Conservation (phyloP, 2,888 invertebrate genomes). For the Hypena proboscidalis region DNA sequence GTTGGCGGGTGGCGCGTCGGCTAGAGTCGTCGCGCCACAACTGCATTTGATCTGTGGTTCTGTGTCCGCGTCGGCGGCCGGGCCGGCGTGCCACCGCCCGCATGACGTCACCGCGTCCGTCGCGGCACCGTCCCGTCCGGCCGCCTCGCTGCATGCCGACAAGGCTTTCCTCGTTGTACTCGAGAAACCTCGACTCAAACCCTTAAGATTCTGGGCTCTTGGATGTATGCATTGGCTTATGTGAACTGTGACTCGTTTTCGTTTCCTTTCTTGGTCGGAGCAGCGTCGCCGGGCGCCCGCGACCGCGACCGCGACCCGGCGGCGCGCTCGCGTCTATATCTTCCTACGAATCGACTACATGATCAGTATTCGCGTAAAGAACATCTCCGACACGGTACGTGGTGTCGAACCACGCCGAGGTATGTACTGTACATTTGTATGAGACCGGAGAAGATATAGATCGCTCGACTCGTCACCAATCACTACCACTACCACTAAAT, state of each 20-base stretch:
- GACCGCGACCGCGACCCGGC: slow-evolving; percentile 66
- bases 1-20: slow-evolving; percentile 78
- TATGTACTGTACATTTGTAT: slow-evolving; percentile 52
- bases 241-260: slow-evolving; percentile 85
- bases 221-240: slow-evolving; percentile 86
- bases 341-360: slow-evolving; percentile 56
- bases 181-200: slow-evolving; percentile 83
- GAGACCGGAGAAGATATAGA: slow-evolving; percentile 76
- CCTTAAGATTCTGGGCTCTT: slow-evolving; percentile 86
- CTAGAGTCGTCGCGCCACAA: slow-evolving; percentile 71
- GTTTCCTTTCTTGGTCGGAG: slow-evolving; percentile 84
- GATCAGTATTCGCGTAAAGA: slow-evolving; percentile 53
- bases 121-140: slow-evolving; percentile 62
- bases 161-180: slow-evolving; percentile 82
- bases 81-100: slow-evolving; percentile 41
- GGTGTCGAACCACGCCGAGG: slow-evolving; percentile 50
- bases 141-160: slow-evolving; percentile 81
- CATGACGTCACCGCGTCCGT: slow-evolving; percentile 48
- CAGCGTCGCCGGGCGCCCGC: slow-evolving; percentile 64
- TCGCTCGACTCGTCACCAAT: slow-evolving; percentile 77
- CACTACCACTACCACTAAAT: slow-evolving; percentile 77
- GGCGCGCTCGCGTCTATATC: slow-evolving; percentile 79
- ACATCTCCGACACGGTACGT: slow-evolving; percentile 49
- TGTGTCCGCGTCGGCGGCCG: slow-evolving; percentile 75
- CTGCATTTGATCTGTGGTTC: slow-evolving; percentile 86